These are phyloP conservation scores for Thaleichthys pacificus DNA, from an alignment of 2,797 vertebrate genomes.

Conservation along the genomic window DNA sequence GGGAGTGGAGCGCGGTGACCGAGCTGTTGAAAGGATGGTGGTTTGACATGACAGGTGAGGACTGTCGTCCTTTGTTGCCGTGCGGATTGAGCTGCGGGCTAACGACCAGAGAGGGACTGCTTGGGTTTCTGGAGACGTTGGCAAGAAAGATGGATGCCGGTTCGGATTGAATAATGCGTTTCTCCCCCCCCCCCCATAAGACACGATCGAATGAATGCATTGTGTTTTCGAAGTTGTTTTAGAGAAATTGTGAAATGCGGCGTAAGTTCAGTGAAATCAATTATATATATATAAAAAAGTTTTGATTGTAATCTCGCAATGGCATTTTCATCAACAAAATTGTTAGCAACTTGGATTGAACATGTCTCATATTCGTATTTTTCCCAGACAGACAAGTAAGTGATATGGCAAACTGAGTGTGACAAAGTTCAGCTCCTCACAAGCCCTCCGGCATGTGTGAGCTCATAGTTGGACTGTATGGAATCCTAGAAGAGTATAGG, in stretches of 20 bases:
- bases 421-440: slow-evolving; percentile 66
- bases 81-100: slow-evolving; percentile 53
- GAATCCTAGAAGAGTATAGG: slow-evolving; percentile 66
- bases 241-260: not conserved
- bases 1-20: slow-evolving; percentile 40
- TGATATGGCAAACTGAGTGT: slow-evolving; percentile 64
- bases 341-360: slow-evolving; percentile 31
- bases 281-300: not conserved
- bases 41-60: slow-evolving; percentile 64
- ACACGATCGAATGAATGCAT: no score
- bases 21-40: slow-evolving; percentile 53
- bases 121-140: slow-evolving; percentile 43
- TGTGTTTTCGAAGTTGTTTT: not conserved
- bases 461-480: slow-evolving; percentile 62
- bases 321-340: not conserved
- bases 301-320: not conserved
- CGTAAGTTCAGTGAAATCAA: not conserved
- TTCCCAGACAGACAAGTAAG: slow-evolving; percentile 64
- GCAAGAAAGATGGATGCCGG: slow-evolving; percentile 20
- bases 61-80: slow-evolving; percentile 55
- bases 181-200: no score
- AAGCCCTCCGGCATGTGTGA: slow-evolving; percentile 61
- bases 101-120: slow-evolving; percentile 35
- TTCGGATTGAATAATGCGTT: not conserved
- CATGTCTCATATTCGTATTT: slow-evolving; percentile 37